Percentiles rank a stretch among this genome's conserved stretches.
These are phyloP conservation scores for Scaptomyza polygonia DNA, from an alignment of 2,888 invertebrate genomes.

Conservation along the genomic window DNA sequence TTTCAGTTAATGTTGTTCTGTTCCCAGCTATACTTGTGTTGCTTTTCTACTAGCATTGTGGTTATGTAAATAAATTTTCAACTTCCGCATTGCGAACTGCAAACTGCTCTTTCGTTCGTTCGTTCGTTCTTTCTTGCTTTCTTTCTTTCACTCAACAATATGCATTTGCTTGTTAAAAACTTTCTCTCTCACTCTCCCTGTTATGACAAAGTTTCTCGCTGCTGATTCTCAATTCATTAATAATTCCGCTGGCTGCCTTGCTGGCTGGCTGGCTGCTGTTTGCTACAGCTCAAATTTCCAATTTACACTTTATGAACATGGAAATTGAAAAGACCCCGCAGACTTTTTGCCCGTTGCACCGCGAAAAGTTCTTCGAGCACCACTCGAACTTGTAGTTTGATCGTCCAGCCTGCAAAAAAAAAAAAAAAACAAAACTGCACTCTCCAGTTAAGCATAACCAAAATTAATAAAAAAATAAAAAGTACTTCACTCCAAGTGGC, in stretches of 20 bases:
- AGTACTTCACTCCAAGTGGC: conserved; percentile 55
- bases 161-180: conserved; percentile 42
- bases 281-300: conserved; percentile 62
- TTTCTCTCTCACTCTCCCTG: neutral
- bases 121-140: too few species aligned
- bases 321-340: conserved; percentile 61
- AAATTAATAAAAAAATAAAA: conserved; percentile 61
- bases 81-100: conserved; percentile 64
- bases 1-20: conserved; percentile 70
- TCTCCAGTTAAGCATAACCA: conserved; percentile 48
- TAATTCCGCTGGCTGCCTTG: conserved; percentile 53
- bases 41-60: conserved; percentile 66
- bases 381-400: conserved; percentile 22
- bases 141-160: conserved; percentile 26
- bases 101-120: conserved; percentile 27
- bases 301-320: conserved; percentile 73
- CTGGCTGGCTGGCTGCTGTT: conserved; percentile 12
- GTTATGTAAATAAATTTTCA: conserved; percentile 70
- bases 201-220: conserved; percentile 62
- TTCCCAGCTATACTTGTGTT: conserved; percentile 63
- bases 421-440: conserved; percentile 27
- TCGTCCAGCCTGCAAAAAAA: conserved; percentile 7
- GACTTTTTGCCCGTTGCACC: neutral
- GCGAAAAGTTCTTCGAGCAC: conserved; percentile 22
- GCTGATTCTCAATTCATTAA: conserved; percentile 75